Evolutionary conservation across 1,140 invertebrate genomes (phyloP), one percentile per base, ranked within the genome.

Genomic region (Drosophila pachea): DNA sequence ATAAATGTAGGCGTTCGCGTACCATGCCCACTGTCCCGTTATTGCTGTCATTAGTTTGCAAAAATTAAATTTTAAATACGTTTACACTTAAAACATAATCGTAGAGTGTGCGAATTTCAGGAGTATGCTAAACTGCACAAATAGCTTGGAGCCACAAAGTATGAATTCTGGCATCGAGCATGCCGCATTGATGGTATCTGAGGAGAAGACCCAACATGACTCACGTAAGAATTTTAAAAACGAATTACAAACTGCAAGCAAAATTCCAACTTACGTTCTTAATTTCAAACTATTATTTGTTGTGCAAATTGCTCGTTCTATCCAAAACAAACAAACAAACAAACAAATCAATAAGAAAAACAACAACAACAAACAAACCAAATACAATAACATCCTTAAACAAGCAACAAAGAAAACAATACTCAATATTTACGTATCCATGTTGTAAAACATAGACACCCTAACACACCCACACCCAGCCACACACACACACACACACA

Each of bases 101-200:
- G 90, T 89, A 91, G 91, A 91, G 90, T 91, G 90, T 91, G 91
- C 90, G 89, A 92, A 90, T 93, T 93, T 92, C 93, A 94, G 93
- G 93, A 95, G 94, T 92, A 94, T 94, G 93, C 92, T 94, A 91
- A 94, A 94, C 92, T 94, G 93, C 91, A 94, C 94, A 91, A 95
- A 95, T 92, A 92, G 93, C 86, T 92, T 94, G 91, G 94, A 94
- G 90, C 93, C 92, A 90, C 93, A 93, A 91, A 91, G 93, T 89
- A 89, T 89, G 88, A 89, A 89, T 87, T 93, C 92, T 75, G 92
- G 92, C 79, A 92, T 93, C 84, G 93, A 94, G 91, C 93, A 92
- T 90, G 93, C 93, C 90, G 93, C 93, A 89, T 92, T 94, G 90
- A 94, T 94, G 91, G 92, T 94, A 90, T 92, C 93, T 81, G 93